Percentiles rank a stretch among this genome's conserved stretches.
phyloP scores from a whole-genome alignment of 2,888 invertebrate species.

The Epirrhoe tristata region DNA sequence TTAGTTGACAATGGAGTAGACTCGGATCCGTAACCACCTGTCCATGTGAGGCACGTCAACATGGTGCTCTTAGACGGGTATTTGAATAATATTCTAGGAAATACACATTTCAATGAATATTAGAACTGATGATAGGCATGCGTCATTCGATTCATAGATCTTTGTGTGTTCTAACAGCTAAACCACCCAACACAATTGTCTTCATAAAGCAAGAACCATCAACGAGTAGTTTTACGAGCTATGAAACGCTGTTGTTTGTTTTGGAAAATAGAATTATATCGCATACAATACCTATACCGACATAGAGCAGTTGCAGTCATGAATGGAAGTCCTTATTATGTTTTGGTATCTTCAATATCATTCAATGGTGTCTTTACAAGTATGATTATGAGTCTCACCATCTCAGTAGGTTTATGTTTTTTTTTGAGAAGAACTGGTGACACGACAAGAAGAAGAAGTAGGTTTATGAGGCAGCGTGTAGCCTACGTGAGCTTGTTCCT shows the following conservation, averaged over 20 bases:
- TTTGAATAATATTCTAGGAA: constrained; percentile 23
- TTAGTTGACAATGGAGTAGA: constrained; percentile 58
- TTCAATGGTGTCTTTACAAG: neutral
- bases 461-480: constrained; percentile 38
- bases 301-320: neutral
- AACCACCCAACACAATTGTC: neutral
- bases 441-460: too few relatives aligned
- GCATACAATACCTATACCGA: neutral
- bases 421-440: too few relatives aligned
- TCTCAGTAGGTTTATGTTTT: constrained; percentile 36
- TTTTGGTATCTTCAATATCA: neutral
- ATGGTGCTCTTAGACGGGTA: constrained; percentile 25
- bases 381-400: constrained; percentile 18
- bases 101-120: constrained; percentile 15
- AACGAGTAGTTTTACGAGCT: too few relatives aligned
- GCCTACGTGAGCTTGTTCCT: constrained; percentile 29
- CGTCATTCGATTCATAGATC: neutral
- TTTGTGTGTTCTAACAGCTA: neutral
- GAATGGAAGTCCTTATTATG: neutral
- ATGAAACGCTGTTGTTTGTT: neutral
- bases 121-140: neutral
- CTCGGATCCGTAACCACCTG: constrained; percentile 48
- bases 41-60: constrained; percentile 33
- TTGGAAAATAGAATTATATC: neutral
- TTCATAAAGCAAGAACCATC: too few relatives aligned